phyloP scores from a whole-genome alignment of 2,113 vertebrate species.

The Romanogobio albipinnatus region DNA sequence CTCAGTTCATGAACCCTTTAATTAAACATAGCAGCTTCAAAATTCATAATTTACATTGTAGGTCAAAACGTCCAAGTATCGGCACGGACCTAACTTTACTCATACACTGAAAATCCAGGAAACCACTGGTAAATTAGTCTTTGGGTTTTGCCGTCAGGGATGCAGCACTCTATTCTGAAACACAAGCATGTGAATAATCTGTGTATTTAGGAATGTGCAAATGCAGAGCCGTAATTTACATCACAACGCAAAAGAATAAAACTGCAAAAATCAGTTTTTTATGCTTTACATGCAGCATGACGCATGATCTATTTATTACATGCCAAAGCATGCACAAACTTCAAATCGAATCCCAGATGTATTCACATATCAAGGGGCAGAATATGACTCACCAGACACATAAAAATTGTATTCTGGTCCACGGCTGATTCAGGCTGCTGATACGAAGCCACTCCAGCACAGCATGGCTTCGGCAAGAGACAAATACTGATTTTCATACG shows the following conservation, averaged over 20 bases:
- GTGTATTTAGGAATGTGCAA: not conserved
- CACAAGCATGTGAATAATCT: not conserved
- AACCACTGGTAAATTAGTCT: too few species aligned
- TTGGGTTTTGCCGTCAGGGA: too few species aligned
- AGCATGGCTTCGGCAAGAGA: conserved; percentile 13
- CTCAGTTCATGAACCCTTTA: too few species aligned
- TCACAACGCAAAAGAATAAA: not conserved
- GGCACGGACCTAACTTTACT: too few species aligned
- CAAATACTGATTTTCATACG: not conserved
- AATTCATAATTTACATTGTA: too few species aligned
- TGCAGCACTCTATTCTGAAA: not conserved
- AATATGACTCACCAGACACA: conserved; percentile 37
- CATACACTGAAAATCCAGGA: too few species aligned
- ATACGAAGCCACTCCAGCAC: conserved; percentile 23
- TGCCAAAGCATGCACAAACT: conserved; percentile 26
- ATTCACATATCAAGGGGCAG: conserved; percentile 16
- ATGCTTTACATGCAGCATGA: conserved; percentile 1
- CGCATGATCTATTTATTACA: conserved; percentile 22
- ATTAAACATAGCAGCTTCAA: too few species aligned
- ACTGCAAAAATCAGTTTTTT: not conserved
- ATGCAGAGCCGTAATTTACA: not conserved
- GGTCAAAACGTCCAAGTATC: too few species aligned
- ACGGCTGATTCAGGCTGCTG: conserved; percentile 11
- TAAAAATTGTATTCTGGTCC: conserved; percentile 31
- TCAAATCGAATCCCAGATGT: conserved; percentile 12